phyloP scores from a whole-genome alignment of 1,140 invertebrate genomes.

The Kradibia gibbosae region DNA sequence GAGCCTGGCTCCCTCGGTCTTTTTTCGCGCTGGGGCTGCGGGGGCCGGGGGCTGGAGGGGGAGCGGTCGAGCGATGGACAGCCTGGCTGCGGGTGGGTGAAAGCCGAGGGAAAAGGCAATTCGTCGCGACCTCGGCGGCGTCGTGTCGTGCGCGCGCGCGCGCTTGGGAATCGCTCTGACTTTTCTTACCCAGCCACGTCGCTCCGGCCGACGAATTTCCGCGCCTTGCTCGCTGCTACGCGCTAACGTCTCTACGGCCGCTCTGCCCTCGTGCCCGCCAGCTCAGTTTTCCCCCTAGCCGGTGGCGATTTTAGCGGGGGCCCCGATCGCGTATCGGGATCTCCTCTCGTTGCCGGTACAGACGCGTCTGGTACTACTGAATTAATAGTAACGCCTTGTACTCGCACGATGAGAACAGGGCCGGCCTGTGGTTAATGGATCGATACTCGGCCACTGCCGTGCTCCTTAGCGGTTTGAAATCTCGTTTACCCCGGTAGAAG shows the following conservation, averaged over 20 bases:
- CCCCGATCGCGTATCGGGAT: neutral
- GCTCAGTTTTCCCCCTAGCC: neutral
- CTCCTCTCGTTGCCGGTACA: neutral
- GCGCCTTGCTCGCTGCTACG: neutral
- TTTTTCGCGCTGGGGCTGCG: neutral
- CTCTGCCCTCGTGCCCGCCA: neutral
- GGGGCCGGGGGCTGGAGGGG: neutral
- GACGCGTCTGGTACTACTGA: conserved; percentile 24
- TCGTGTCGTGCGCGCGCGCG: neutral
- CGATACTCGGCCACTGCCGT: neutral
- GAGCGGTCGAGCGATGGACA: neutral
- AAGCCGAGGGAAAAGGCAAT: neutral
- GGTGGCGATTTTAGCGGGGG: neutral
- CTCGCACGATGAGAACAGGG: neutral
- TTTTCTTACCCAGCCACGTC: neutral
- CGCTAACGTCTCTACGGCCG: conserved; percentile 2
- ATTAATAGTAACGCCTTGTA: conserved; percentile 19
- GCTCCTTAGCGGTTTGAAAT: neutral
- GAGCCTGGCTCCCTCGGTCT: neutral
- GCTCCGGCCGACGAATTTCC: neutral
- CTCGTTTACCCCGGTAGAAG: neutral
- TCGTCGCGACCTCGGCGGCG: neutral
- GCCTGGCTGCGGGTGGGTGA: neutral
- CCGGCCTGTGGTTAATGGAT: conserved; percentile 12
- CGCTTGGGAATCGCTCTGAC: conserved; percentile 11